Evolutionary conservation across 2,113 vertebrate genomes (phyloP).

Genomic region (Sander lucioperca): DNA sequence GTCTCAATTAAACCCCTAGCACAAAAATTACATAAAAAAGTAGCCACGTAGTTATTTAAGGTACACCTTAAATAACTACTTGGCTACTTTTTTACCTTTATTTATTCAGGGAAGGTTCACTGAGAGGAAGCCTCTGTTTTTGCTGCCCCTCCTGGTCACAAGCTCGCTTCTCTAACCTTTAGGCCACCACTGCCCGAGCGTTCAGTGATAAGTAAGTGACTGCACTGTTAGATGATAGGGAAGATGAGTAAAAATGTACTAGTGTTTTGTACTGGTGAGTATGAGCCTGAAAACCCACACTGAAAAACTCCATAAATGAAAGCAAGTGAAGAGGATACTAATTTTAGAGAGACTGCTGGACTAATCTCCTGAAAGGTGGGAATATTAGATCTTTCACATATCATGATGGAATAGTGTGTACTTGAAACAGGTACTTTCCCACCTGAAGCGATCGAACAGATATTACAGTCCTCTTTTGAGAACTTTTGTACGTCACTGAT

Average conservation of each 20-base stretch:
- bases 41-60: no score
- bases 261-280: not conserved
- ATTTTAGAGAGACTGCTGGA: slow-evolving; percentile 19
- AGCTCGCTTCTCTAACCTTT: no score
- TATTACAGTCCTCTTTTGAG: slow-evolving; percentile 53
- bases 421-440: slow-evolving; percentile 35
- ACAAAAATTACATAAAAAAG: no score
- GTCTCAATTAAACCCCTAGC: no score
- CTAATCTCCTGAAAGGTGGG: slow-evolving; percentile 49
- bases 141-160: no score
- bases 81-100: no score
- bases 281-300: not conserved
- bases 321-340: slow-evolving; percentile 1
- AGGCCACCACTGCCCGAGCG: no score
- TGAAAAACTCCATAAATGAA: not conserved
- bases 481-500: slow-evolving; percentile 49
- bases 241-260: not conserved
- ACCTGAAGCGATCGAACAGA: slow-evolving; percentile 49
- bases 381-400: slow-evolving; percentile 43
- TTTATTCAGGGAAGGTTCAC: no score
- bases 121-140: no score
- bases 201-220: not conserved
- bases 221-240: not conserved
- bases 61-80: no score
- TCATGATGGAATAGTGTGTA: not conserved